A percentile compares a stretch with the other conserved stretches of the same genome.
phyloP scores from a whole-genome alignment of 2,113 vertebrate species.

The Corythoichthys intestinalis region DNA sequence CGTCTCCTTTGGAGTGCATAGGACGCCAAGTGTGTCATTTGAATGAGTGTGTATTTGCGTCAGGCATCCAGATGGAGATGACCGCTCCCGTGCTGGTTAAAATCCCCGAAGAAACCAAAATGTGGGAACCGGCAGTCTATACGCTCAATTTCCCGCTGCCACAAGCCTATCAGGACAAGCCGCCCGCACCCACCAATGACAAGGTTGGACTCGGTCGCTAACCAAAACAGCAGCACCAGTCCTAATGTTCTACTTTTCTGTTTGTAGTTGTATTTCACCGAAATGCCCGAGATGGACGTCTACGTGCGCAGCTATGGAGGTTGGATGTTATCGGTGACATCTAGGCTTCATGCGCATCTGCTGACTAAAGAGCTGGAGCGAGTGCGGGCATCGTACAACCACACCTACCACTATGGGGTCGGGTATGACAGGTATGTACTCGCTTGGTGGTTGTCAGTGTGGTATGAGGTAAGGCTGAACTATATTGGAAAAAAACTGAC shows the following conservation, averaged over 20 bases:
- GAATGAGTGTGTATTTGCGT: not conserved
- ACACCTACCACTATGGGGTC: conserved; percentile 69
- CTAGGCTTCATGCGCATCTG: conserved; percentile 68
- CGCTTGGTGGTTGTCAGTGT: too few relatives aligned
- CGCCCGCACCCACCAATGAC: conserved; percentile 68
- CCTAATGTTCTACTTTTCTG: not conserved
- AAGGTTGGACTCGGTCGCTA: conserved; percentile 54
- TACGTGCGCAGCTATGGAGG: conserved; percentile 75
- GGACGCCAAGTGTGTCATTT: not conserved
- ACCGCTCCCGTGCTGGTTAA: conserved; percentile 73
- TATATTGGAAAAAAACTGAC: too few relatives aligned
- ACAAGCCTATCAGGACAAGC: conserved; percentile 62
- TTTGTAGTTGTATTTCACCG: conserved; percentile 71
- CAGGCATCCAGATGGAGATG: conserved; percentile 75
- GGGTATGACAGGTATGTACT: conserved; percentile 70
- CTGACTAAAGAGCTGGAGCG: conserved; percentile 67
- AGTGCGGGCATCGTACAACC: conserved; percentile 61
- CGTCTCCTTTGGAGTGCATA: not conserved
- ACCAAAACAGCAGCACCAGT: not conserved
- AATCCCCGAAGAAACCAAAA: conserved; percentile 69
- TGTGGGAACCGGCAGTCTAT: conserved; percentile 74
- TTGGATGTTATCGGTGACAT: conserved; percentile 76
- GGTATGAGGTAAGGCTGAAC: too few relatives aligned
- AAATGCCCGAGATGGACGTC: conserved; percentile 73
- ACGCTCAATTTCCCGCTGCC: conserved; percentile 74